These are phyloP conservation scores for Scaptodrosophila lebanonensis DNA, from an alignment of 1,140 invertebrate species.

Conservation along the genomic window DNA sequence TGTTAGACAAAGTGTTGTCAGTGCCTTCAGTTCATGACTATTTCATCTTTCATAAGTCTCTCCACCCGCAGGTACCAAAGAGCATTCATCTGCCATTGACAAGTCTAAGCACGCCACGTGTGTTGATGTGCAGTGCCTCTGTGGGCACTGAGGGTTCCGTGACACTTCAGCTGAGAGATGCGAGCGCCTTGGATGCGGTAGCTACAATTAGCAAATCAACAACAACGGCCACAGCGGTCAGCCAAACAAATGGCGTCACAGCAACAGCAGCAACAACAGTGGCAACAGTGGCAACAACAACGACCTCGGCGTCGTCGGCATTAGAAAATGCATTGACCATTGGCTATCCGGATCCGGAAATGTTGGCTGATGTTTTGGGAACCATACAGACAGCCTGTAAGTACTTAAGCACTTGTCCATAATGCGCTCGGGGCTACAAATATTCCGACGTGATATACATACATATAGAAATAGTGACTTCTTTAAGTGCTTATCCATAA, in stretches of 20 bases:
- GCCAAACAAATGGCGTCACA: conserved; percentile 35
- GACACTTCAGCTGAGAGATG: conserved; percentile 79
- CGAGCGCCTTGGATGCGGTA: conserved; percentile 71
- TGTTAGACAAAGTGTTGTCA: conserved; percentile 28
- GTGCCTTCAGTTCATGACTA: conserved; percentile 33
- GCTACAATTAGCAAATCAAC: conserved; percentile 17
- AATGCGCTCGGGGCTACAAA: no score
- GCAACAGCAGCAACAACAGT: conserved; percentile 25
- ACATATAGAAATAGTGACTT: not conserved
- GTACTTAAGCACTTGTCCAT: conserved; percentile 24
- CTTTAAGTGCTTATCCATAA: no score
- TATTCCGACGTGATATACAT: not conserved
- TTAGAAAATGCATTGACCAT: conserved; percentile 78
- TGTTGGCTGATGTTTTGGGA: conserved; percentile 77
- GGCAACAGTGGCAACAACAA: conserved; percentile 17
- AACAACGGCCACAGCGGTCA: conserved; percentile 35
- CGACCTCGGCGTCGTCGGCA: conserved; percentile 47
- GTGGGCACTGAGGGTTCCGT: conserved; percentile 79
- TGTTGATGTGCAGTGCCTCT: conserved; percentile 81
- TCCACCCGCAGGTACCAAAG: conserved; percentile 60
- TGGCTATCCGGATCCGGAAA: conserved; percentile 79
- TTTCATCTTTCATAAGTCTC: conserved; percentile 24
- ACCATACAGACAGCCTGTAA: conserved; percentile 77
- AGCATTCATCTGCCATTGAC: conserved; percentile 79
- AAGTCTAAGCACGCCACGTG: conserved; percentile 79